Conservation (phyloP, 2,888 invertebrate species). For the Parnassius apollo region DNA sequence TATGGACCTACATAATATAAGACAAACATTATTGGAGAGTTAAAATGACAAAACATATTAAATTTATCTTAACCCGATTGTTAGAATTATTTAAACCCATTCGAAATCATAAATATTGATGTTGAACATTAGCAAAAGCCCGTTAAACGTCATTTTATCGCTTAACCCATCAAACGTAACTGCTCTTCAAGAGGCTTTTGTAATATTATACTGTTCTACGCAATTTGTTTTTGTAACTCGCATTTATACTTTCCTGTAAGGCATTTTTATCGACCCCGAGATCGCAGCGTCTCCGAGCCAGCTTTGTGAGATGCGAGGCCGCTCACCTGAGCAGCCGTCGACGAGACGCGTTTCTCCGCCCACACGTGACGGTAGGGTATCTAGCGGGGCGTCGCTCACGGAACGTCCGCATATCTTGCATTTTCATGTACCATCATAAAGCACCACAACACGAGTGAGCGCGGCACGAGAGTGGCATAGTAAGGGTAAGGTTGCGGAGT, state of each 20-base stretch:
- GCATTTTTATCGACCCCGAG: slow-evolving; percentile 67
- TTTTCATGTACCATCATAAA: slow-evolving; percentile 77
- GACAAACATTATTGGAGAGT: not conserved
- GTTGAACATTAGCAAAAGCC: not conserved
- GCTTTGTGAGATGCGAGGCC: slow-evolving; percentile 62
- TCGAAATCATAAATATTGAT: not conserved
- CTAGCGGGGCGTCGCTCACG: slow-evolving; percentile 61
- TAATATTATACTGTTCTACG: slow-evolving; percentile 21
- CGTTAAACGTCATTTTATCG: slow-evolving; percentile 5
- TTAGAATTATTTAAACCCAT: too few relatives aligned
- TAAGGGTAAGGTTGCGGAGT: slow-evolving; percentile 48
- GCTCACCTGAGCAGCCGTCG: slow-evolving; percentile 74
- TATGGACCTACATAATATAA: not conserved
- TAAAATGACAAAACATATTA: not conserved
- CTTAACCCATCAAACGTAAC: not conserved
- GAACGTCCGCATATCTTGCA: slow-evolving; percentile 77
- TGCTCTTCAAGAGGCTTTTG: not conserved
- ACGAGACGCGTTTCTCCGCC: slow-evolving; percentile 67
- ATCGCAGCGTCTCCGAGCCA: slow-evolving; percentile 61
- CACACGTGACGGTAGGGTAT: slow-evolving; percentile 72
- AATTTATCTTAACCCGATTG: not conserved
- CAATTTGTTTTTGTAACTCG: slow-evolving; percentile 26
- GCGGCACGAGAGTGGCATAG: slow-evolving; percentile 69
- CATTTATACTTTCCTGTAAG: slow-evolving; percentile 38
- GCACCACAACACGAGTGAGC: slow-evolving; percentile 72